Conservation (phyloP, 2,797 vertebrate genomes). For the Chrysocyon brachyurus region DNA sequence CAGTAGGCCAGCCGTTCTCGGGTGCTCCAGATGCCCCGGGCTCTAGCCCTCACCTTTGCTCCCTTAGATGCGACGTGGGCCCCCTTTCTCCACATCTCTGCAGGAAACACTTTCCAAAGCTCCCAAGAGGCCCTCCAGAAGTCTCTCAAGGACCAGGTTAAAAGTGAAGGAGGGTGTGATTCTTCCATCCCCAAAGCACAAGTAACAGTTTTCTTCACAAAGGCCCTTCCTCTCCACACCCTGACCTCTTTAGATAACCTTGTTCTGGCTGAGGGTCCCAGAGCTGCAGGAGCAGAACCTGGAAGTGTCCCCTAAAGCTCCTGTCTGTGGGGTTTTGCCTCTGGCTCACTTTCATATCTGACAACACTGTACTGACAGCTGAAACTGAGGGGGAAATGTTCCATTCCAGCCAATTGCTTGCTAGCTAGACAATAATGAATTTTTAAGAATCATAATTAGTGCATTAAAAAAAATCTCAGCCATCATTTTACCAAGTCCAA, state of each 20-base stretch:
- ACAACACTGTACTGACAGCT: not conserved
- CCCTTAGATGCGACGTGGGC: not conserved
- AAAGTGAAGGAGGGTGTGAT: not conserved
- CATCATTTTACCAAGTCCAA: slow-evolving; percentile 33
- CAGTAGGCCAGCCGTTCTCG: not conserved
- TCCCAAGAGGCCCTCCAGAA: not conserved
- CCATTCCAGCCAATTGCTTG: not conserved
- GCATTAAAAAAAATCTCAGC: slow-evolving; percentile 19
- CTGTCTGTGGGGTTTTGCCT: not conserved
- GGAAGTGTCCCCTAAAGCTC: not conserved
- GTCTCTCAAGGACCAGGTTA: not conserved
- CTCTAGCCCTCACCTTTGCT: not conserved
- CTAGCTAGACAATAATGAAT: not conserved
- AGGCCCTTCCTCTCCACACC: not conserved
- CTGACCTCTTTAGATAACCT: not conserved
- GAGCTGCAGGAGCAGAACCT: not conserved
- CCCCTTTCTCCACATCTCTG: not conserved
- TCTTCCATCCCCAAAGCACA: not conserved
- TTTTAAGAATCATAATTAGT: not conserved
- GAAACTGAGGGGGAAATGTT: not conserved
- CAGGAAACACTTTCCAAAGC: not conserved
- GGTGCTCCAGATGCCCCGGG: not conserved
- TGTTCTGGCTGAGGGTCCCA: not conserved
- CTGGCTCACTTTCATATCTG: not conserved
- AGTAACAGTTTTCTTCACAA: slow-evolving; percentile 18